Percentiles rank a stretch among this genome's conserved stretches.
Conservation (phyloP, 1,140 invertebrate species). For the Aphelenchoides besseyi region DNA sequence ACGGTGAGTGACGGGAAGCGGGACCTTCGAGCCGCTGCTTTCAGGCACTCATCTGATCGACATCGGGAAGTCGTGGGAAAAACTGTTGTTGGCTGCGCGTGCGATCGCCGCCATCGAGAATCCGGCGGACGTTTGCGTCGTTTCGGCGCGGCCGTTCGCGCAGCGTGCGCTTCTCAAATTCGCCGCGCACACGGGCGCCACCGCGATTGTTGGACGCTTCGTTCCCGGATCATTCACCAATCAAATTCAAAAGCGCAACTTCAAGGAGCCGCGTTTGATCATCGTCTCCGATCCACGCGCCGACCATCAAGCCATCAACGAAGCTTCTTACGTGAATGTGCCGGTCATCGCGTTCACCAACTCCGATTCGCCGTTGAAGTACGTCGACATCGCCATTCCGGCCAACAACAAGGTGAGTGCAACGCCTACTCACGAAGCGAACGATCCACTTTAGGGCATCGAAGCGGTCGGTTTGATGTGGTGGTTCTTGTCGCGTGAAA, state of each 20-base stretch:
- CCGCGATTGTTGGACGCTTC: slow-evolving; percentile 95
- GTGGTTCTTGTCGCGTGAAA: slow-evolving; percentile 96
- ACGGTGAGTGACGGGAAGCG: slow-evolving; percentile 69
- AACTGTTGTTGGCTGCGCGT: slow-evolving; percentile 87
- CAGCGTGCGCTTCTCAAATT: slow-evolving; percentile 97
- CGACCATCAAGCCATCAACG: slow-evolving; percentile 96
- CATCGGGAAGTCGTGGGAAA: slow-evolving; percentile 94
- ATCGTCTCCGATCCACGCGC: slow-evolving; percentile 90
- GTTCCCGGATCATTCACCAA: slow-evolving; percentile 78
- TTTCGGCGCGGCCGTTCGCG: slow-evolving; percentile 87
- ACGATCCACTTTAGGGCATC: slow-evolving; percentile 69
- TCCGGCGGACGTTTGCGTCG: slow-evolving; percentile 89
- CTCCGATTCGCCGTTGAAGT: slow-evolving; percentile 86
- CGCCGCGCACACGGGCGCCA: slow-evolving; percentile 90
- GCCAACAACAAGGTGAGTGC: slow-evolving; percentile 92
- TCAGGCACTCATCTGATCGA: slow-evolving; percentile 86
- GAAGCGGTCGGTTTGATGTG: slow-evolving; percentile 98
- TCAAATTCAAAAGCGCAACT: slow-evolving; percentile 71
- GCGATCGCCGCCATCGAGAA: slow-evolving; percentile 97
- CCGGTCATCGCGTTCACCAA: slow-evolving; percentile 98
- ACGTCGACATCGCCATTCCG: slow-evolving; percentile 97
- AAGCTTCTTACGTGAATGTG: slow-evolving; percentile 98
- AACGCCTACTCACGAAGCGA: too few relatives aligned
- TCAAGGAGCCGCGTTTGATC: slow-evolving; percentile 90
- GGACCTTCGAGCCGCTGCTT: slow-evolving; percentile 28